Base-by-base conservation (phyloP, 1,140 invertebrate species). In the Pachyrhynchus sulphureomaculatus region DNA sequence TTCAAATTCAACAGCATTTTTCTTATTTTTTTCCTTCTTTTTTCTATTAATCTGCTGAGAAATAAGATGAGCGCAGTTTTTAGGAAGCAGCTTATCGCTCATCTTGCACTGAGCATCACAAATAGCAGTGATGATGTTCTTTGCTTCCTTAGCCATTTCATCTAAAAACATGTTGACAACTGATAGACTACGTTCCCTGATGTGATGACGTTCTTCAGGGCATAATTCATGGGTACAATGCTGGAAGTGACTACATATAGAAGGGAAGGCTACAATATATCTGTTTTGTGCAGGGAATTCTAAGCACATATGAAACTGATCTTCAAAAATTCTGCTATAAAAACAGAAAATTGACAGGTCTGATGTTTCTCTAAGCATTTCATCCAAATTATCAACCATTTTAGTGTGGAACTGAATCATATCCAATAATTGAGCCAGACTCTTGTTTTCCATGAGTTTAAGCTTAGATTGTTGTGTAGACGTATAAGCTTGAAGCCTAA, bases 101-200 rank as follows among this genome's bases (percentile, higher is more conserved):
- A 98, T 88, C 57, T 89, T 91, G 70, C 93, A 96, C 70, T 97
- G 94, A 72, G 98, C 93, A 78, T 98, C 95, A 81, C 96, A 98
- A 73, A 99, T 97, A 1, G 94, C 95, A 0, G 95, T 98, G 18
- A 98, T 97, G 32, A 98, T 98, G 77, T 98, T 98, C 77, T 98
- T 98, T 0, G 95, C 93, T 80, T 99, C 96, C 79, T 98, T 98
- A 0, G 95, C 93, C 93, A 99, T 98, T 80, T 99, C 95, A 75
- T 98, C 95, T 23, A 99, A 79, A 76, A 96, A 98, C 82, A 96
- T 92, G 73, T 99, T 98, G 0, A 98, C 95, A 42, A 98, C 94
- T 57, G 95, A 96, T 4, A 99, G 80, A 75, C 95, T 96, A 56
- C 95, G 84, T 73, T 98, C 95, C 56, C 96, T 85, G 68, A 98